A percentile compares a stretch with the other conserved stretches of the same genome.
Evolutionary conservation across 2,113 vertebrate species (phyloP).

Genomic region (Lipophrys pholis): DNA sequence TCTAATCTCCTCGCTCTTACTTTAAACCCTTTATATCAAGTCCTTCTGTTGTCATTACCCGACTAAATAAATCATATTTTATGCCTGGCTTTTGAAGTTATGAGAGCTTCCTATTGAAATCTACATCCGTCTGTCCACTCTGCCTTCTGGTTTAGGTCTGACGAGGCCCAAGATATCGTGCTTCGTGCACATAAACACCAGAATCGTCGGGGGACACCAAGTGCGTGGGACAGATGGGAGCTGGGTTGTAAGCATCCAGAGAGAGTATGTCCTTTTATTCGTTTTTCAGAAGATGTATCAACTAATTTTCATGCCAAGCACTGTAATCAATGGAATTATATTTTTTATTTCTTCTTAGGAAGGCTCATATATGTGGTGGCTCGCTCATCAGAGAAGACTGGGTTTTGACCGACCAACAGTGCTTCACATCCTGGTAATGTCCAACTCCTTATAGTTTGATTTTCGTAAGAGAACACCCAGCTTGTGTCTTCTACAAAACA

Average conservation of each 20-base stretch:
- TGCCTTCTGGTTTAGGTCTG: slow-evolving; percentile 41
- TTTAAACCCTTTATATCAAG: slow-evolving; percentile 18
- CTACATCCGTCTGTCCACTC: slow-evolving; percentile 11
- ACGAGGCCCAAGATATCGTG: slow-evolving; percentile 71
- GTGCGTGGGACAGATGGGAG: slow-evolving; percentile 89
- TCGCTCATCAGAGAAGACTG: slow-evolving; percentile 94
- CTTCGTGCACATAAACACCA: slow-evolving; percentile 80
- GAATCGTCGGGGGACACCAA: slow-evolving; percentile 93
- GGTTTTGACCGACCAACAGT: slow-evolving; percentile 95
- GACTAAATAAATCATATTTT: slow-evolving; percentile 51
- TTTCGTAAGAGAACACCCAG: slow-evolving; percentile 27
- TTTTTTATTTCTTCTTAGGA: slow-evolving; percentile 75
- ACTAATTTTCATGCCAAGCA: background rate
- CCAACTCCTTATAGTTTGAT: background rate
- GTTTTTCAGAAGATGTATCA: background rate
- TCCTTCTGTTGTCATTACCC: slow-evolving; percentile 43
- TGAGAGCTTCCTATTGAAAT: background rate
- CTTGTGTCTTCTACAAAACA: slow-evolving; percentile 40
- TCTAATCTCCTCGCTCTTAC: slow-evolving; percentile 17
- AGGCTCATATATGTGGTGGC: slow-evolving; percentile 94
- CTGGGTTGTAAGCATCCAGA: slow-evolving; percentile 97
- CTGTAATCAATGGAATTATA: background rate
- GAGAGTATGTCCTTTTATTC: slow-evolving; percentile 85
- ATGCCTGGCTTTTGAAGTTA: slow-evolving; percentile 39
- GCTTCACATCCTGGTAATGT: slow-evolving; percentile 93